Evolutionary conservation across 2,888 invertebrate genomes (phyloP).

Genomic region (Odontocerum albicorne): DNA sequence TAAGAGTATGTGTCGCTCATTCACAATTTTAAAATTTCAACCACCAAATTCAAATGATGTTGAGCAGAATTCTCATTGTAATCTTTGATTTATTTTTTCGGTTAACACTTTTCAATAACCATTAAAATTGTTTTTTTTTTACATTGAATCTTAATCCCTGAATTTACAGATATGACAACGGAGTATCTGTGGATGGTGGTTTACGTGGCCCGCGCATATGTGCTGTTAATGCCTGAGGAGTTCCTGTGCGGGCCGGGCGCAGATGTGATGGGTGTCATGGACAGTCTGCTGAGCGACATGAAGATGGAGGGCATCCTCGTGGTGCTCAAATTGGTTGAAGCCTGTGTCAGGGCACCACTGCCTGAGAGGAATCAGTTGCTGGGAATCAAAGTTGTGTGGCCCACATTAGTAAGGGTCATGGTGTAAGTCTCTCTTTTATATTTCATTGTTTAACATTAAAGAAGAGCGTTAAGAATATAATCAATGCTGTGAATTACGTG

Average conservation of each 20-base stretch:
- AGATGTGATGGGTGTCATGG: constrained; percentile 69
- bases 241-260: constrained; percentile 73
- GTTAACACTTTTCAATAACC: no score
- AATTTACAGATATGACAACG: constrained; percentile 70
- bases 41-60: no score
- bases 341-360: constrained; percentile 73
- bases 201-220: constrained; percentile 80
- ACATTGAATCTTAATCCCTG: neutral
- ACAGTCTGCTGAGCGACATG: constrained; percentile 77
- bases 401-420: constrained; percentile 39
- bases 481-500: no score
- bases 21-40: no score
- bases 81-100: no score
- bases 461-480: no score
- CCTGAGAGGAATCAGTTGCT: constrained; percentile 73
- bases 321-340: constrained; percentile 73
- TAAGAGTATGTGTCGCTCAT: no score
- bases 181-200: constrained; percentile 80
- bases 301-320: constrained; percentile 71
- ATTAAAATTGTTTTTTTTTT: no score
- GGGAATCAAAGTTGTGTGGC: constrained; percentile 58
- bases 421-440: constrained; percentile 26
- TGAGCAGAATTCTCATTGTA: no score
- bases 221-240: constrained; percentile 75
- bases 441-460: no score